Base-by-base conservation (phyloP, 2,113 vertebrate species). In the Aspidoscelis tigris region DNA sequence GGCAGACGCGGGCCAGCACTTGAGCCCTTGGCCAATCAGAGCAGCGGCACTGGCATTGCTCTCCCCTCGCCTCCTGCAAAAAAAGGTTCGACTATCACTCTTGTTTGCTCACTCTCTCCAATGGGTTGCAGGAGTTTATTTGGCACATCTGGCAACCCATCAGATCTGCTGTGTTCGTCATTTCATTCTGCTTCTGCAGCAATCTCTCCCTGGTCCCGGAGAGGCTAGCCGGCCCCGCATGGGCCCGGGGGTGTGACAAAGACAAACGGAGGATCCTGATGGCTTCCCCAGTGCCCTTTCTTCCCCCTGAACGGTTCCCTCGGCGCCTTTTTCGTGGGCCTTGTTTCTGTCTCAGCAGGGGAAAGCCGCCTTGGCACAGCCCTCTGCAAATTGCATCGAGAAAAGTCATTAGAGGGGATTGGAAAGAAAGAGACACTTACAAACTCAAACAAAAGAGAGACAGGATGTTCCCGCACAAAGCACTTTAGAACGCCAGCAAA, bases 391-490 rank as follows among this genome's bases (percentile, higher is more conserved):
- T 85, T 82, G 55, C 80, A 73, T 82, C 20, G 33, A 70, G 79
- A 78, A 86, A 82, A 82, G 61, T 82, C 75, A 82, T 78, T 86
- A 82, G 80, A 78, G 55, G 85, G 93, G 92, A 93, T 93, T 93
- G 89, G 91, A 92, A 93, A 91, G 88, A 83, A 91, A 93, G 83
- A 76, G 72, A 90, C 83, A 88, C 65, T 93, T 91, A 87, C 26
- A 83, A 88, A 89, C 91, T 93, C 58, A 68, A 87, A 93, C 84
- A 93, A 93, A 93, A 90, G 89, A 88, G 87, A 50, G 83, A 86
- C 24, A 78, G 69, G 3, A 88, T 90, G 84, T 92, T 91, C 82
- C 81, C 66, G 14, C 74, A 89, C 20, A 73, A 87, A 87, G 65
- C 3, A 18, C 70, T 58, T 78, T 64, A 44, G 65, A 69, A 44